phyloP scores from a whole-genome alignment of 2,797 vertebrate genomes.

The Rhinophrynus dorsalis region DNA sequence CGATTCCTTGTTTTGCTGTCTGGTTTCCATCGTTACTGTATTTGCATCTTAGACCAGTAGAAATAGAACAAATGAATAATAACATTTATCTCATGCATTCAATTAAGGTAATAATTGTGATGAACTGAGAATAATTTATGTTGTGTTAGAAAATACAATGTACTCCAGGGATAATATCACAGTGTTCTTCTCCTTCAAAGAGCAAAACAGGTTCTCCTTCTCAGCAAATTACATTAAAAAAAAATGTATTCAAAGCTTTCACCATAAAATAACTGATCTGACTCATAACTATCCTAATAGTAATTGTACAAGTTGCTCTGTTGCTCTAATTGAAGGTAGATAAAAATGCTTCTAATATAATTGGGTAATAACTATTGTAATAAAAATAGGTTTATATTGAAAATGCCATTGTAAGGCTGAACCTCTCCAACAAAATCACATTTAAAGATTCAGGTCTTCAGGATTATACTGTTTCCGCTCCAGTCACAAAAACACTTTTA shows the following conservation, averaged over 20 bases:
- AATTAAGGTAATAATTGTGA: constrained; percentile 2
- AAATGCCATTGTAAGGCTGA: constrained; percentile 1
- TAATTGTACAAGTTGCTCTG: constrained; percentile 17
- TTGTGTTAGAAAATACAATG: not conserved
- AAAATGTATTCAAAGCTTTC: constrained; percentile 24
- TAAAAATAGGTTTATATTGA: constrained; percentile 24
- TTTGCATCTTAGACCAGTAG: not conserved
- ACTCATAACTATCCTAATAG: constrained; percentile 29
- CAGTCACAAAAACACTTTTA: not conserved
- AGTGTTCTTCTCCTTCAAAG: not conserved
- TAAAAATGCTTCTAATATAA: constrained; percentile 42
- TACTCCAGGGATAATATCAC: too few species aligned
- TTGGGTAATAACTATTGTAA: constrained; percentile 40
- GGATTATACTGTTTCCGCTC: not conserved
- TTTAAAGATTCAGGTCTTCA: not conserved
- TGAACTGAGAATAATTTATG: not conserved
- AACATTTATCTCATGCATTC: not conserved
- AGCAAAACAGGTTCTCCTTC: constrained; percentile 8
- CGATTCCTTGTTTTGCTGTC: not conserved
- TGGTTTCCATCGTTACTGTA: not conserved
- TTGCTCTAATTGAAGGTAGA: constrained; percentile 41
- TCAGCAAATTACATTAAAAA: constrained; percentile 8
- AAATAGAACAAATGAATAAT: not conserved
- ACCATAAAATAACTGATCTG: constrained; percentile 35
- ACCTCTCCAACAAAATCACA: not conserved